These are phyloP conservation scores for Antedon mediterranea DNA, from an alignment of 53 echinoderm and acorn worm species.

Conservation along the genomic window DNA sequence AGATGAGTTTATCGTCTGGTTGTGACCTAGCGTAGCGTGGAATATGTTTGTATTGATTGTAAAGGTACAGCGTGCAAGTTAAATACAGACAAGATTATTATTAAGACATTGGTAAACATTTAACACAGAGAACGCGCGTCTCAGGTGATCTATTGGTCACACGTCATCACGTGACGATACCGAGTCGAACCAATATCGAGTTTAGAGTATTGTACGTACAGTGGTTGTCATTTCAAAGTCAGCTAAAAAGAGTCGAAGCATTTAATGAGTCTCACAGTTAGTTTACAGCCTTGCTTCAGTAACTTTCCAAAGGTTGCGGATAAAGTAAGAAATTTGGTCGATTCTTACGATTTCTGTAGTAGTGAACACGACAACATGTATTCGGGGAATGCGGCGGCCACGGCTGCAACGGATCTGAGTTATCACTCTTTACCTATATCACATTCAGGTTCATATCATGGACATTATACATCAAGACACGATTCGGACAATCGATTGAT, in stretches of 20 bases:
- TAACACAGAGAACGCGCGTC: background rate
- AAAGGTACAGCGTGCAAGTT: background rate
- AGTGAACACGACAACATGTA: background rate
- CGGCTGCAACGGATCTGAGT: background rate
- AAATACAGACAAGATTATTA: background rate
- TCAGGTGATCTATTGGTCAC: background rate
- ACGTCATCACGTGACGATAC: background rate
- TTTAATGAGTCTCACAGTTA: background rate
- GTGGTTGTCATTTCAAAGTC: background rate
- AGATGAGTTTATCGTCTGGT: background rate
- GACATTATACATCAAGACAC: background rate
- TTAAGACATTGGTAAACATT: background rate
- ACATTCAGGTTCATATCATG: background rate
- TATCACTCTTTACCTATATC: background rate
- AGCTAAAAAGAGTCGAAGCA: background rate
- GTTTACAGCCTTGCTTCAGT: background rate
- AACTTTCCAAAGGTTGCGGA: background rate
- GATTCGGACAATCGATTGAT: background rate
- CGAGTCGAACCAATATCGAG: background rate
- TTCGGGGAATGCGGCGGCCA: background rate
- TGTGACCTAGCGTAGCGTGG: background rate
- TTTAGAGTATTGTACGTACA: background rate
- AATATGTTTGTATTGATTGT: background rate
- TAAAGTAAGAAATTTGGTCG: background rate
- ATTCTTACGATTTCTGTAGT: background rate